Percentiles rank a stretch among this genome's conserved stretches.
These are phyloP conservation scores for Andinoacara biseriatus DNA, from an alignment of 2,113 vertebrate genomes.

Conservation along the genomic window DNA sequence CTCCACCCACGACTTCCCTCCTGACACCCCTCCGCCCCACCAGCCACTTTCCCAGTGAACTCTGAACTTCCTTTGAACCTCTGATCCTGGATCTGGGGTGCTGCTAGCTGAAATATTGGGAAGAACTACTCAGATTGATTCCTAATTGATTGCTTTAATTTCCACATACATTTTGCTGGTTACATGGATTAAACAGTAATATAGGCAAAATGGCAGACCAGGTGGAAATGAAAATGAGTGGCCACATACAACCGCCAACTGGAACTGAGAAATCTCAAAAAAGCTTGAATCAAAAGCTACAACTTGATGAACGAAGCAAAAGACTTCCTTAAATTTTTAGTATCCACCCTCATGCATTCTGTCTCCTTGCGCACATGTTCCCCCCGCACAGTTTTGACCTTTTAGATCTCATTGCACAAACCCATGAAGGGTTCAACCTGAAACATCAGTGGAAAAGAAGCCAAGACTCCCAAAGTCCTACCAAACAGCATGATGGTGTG, in stretches of 20 bases:
- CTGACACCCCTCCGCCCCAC: not conserved
- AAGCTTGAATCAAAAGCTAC: not conserved
- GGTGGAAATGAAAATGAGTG: not conserved
- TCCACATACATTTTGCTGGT: slow-evolving; percentile 8
- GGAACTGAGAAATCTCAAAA: not conserved
- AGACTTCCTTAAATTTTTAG: not conserved
- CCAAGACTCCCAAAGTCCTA: not conserved
- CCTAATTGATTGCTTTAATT: slow-evolving; percentile 2
- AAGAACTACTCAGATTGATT: not conserved
- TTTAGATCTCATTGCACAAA: slow-evolving; percentile 35
- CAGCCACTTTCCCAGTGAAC: not conserved
- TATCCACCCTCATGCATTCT: not conserved
- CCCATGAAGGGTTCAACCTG: not conserved
- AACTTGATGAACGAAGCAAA: not conserved
- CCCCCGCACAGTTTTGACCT: slow-evolving; percentile 19
- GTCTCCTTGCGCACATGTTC: not conserved
- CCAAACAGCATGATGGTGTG: not conserved
- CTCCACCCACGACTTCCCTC: not conserved
- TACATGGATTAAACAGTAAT: not conserved
- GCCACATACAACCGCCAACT: not conserved
- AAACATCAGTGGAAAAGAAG: not conserved
- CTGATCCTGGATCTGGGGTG: slow-evolving; percentile 23
- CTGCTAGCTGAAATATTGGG: slow-evolving; percentile 6
- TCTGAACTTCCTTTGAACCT: slow-evolving; percentile 12
- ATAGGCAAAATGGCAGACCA: not conserved